phyloP scores from a whole-genome alignment of 2,797 vertebrate genomes.

The Cuculus canorus region DNA sequence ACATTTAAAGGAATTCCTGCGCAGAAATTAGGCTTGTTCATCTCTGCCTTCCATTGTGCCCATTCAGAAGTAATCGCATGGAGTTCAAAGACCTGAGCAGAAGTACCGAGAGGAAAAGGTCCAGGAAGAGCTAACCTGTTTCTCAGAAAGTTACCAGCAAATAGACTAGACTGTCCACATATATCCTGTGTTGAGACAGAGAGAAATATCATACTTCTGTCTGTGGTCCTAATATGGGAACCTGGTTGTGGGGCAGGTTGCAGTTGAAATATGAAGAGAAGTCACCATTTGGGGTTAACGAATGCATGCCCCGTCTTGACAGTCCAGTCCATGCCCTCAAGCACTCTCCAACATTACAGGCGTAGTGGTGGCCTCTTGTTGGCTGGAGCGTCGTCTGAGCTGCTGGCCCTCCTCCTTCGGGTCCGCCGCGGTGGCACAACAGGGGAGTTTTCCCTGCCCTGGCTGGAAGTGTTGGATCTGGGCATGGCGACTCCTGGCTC shows the following conservation, averaged over 20 bases:
- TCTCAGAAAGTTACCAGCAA: neutral
- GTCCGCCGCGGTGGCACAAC: fast-evolving
- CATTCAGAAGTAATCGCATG: neutral
- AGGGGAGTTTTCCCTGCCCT: fast-evolving
- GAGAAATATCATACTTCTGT: neutral
- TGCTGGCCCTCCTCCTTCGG: fast-evolving
- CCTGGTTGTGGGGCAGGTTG: neutral
- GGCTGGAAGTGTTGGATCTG: fast-evolving
- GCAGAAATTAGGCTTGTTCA: no score
- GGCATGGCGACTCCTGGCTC: neutral
- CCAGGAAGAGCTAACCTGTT: neutral
- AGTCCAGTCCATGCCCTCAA: no score
- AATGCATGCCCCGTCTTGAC: no score
- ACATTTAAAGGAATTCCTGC: no score
- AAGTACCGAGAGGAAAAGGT: neutral
- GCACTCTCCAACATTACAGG: fast-evolving
- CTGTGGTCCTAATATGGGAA: neutral
- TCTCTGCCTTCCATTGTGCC: neutral
- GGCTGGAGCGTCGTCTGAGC: fast-evolving
- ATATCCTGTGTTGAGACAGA: neutral
- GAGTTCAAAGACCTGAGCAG: neutral
- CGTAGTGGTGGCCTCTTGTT: fast-evolving
- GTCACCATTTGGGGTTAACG: no score
- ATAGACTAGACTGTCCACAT: neutral
- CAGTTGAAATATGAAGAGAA: no score